phyloP scores from a whole-genome alignment of 2,113 vertebrate genomes.

The Zapus hudsonius region DNA sequence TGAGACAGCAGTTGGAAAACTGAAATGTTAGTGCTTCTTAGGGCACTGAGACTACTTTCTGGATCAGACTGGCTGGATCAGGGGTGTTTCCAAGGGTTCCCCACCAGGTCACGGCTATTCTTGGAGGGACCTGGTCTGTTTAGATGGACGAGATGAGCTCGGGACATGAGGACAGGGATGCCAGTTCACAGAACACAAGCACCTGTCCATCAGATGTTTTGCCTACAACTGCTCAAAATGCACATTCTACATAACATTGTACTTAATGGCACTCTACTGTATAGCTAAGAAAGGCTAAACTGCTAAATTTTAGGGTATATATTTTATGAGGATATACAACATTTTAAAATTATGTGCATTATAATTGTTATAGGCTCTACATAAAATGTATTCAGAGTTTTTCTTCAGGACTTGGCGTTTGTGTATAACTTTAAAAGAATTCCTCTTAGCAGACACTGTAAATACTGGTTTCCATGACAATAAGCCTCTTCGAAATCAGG shows the following conservation, averaged over 20 bases:
- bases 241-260: background rate
- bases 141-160: background rate
- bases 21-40: background rate
- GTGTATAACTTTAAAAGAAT: background rate
- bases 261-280: background rate
- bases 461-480: background rate
- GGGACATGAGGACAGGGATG: background rate
- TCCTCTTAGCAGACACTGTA: background rate
- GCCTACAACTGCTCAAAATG: background rate
- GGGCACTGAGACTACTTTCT: too few relatives aligned
- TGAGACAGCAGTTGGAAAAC: background rate
- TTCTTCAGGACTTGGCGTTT: background rate
- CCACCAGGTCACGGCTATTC: background rate
- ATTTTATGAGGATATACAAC: background rate
- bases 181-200: background rate
- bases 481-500: background rate
- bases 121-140: background rate
- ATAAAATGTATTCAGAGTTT: background rate
- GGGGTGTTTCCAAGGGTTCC: background rate
- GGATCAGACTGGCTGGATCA: background rate
- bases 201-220: background rate
- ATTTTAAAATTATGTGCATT: too few relatives aligned
- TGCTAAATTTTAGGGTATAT: background rate
- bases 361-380: background rate
- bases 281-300: background rate